Percentiles rank a stretch among this genome's conserved stretches.
Evolutionary conservation across 1,140 invertebrate species (phyloP).

Genomic region (Aphaenogaster ashmeadi): DNA sequence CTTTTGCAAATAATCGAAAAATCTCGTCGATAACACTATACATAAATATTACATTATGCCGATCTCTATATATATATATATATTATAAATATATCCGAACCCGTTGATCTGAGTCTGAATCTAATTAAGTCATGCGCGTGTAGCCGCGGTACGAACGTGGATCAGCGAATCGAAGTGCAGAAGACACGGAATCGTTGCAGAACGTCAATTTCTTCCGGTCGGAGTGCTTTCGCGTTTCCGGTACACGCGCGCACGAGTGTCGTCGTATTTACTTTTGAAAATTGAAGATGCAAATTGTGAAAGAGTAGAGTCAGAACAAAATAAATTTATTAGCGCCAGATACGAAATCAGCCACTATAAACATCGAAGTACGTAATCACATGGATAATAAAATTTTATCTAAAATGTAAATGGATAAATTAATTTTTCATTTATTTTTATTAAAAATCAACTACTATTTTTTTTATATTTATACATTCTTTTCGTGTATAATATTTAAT

Average conservation of each 20-base stretch:
- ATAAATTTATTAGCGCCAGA: background rate
- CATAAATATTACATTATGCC: conserved; percentile 68
- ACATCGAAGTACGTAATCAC: background rate
- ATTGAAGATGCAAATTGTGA: background rate
- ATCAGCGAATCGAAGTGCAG: conserved; percentile 12
- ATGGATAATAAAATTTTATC: background rate
- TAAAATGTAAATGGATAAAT: background rate
- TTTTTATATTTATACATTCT: background rate
- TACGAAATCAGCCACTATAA: background rate
- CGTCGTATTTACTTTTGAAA: background rate
- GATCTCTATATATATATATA: conserved; percentile 48
- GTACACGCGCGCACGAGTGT: background rate
- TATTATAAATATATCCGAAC: conserved; percentile 67
- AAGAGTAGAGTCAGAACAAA: background rate
- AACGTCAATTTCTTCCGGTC: conserved; percentile 48
- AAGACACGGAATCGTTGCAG: conserved; percentile 2
- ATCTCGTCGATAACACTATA: conserved; percentile 80
- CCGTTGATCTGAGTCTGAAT: conserved; percentile 57
- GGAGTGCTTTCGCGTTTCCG: conserved; percentile 33
- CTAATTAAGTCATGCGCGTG: conserved; percentile 46
- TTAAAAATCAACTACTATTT: background rate
- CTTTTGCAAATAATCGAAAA: conserved; percentile 86
- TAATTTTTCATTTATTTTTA: background rate
- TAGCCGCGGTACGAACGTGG: conserved; percentile 32
- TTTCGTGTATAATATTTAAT: background rate